Percentiles rank a stretch among this genome's conserved stretches.
Evolutionary conservation across 2,888 invertebrate genomes (phyloP).

Genomic region (Tethea ocularis): DNA sequence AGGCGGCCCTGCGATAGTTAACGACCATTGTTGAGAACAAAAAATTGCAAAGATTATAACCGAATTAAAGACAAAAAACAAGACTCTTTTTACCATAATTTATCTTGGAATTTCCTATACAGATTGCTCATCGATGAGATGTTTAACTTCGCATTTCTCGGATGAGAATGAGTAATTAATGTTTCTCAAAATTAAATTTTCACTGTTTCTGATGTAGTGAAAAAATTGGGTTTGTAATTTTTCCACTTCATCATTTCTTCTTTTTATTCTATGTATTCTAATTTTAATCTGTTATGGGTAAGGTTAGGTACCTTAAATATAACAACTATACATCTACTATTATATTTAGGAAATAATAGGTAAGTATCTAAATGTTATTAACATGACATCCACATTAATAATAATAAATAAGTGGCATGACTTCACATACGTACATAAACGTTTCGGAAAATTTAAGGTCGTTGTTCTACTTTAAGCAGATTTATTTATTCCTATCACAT

Average conservation of each 20-base stretch:
- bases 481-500: conserved; percentile 2
- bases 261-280: too few species aligned
- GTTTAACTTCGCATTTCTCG: neutral
- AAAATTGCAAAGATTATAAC: conserved; percentile 28
- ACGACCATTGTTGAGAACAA: conserved; percentile 21
- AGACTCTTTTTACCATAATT: conserved; percentile 14
- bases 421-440: neutral
- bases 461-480: neutral
- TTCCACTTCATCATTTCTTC: too few species aligned
- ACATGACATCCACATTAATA: neutral
- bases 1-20: conserved; percentile 41
- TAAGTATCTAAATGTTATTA: too few species aligned
- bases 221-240: neutral
- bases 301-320: too few species aligned
- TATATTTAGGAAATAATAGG: too few species aligned
- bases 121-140: conserved; percentile 2
- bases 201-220: neutral
- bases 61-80: conserved; percentile 26
- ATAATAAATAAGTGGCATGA: neutral
- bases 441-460: neutral
- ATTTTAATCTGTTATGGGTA: too few species aligned
- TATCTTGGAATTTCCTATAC: conserved; percentile 1
- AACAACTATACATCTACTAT: too few species aligned
- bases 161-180: conserved; percentile 6
- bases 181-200: neutral